phyloP scores from a whole-genome alignment of 2,888 invertebrate species.

The Caradrina kadenii region DNA sequence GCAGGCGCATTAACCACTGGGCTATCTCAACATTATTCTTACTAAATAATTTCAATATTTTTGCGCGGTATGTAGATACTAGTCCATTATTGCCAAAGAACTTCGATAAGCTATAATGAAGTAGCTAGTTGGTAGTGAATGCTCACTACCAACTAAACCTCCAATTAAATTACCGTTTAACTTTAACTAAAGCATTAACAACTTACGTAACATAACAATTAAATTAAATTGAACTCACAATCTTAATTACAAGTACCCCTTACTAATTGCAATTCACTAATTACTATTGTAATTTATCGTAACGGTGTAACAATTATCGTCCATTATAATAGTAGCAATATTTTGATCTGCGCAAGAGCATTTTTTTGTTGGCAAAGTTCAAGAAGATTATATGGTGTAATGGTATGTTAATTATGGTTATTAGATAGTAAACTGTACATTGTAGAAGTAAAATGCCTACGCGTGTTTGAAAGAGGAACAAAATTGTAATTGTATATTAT shows the following conservation, averaged over 20 bases:
- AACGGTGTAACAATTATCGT: conserved; percentile 58
- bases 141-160: conserved; percentile 22
- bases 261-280: conserved; percentile 60
- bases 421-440: conserved; percentile 28
- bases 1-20: too few relatives aligned
- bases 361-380: conserved; percentile 53
- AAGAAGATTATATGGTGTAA: conserved; percentile 41
- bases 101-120: not conserved
- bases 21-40: too few relatives aligned
- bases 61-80: not conserved
- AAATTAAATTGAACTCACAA: conserved; percentile 53
- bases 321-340: conserved; percentile 45
- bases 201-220: conserved; percentile 55
- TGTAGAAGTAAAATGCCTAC: conserved; percentile 16
- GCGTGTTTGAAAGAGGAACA: not conserved
- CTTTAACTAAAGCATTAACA: conserved; percentile 37
- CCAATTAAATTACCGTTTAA: conserved; percentile 48
- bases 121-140: too few relatives aligned
- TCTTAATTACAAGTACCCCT: conserved; percentile 52
- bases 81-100: not conserved
- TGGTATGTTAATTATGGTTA: conserved; percentile 50
- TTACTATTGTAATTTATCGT: conserved; percentile 58
- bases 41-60: not conserved
- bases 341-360: conserved; percentile 52
- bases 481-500: conserved; percentile 23